Evolutionary conservation across 2,113 vertebrate genomes (phyloP), one percentile per base, ranked within the genome.

Genomic region (Centropus unirufus): DNA sequence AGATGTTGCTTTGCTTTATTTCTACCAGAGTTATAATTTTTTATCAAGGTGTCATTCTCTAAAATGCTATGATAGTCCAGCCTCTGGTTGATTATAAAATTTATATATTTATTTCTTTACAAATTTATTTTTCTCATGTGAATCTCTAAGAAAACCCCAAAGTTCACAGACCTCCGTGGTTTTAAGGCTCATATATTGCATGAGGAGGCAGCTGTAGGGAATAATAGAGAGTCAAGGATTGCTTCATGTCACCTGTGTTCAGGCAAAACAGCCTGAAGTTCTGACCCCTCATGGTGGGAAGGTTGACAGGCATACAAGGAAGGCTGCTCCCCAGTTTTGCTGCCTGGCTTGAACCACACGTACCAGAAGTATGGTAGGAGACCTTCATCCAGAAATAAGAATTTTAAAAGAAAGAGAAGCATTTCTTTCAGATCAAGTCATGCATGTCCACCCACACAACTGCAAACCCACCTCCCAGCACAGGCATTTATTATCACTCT

Each of bases 281-380:
- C 57, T 64, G 40, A 23, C 12, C 14, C 9, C 27, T 51, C 16
- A 8, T 13, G 23, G 32, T 68, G 36, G 36, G 36, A 85, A 80
- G 14, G 14, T 10, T 58, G 44, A 69, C n/a, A 63, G 58, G 49
- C 8, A 52, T 46, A 63, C 0, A 2, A 64, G 22, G 30, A 85
- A 9, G 29, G 39, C 22, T 47, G 39, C 5, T 81, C 30, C 51
- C 8, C 24, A 19, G 26, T 51, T 66, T 51, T 1, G 1, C 36
- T 52, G 6, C 20, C 32, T 1, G 1, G 8, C 52, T 89, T 47
- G 21, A 39, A 66, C 30, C 22, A 21, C 1, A 0, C 36, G 22
- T 30, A 64, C 8, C 55, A 63, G 9, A 68, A 75, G 19, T 40
- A 52, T 11, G 30, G 23, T 16, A 85, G 42, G 40, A 80, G 18